Percentiles rank a stretch among this genome's conserved stretches.
Evolutionary conservation across 2,888 invertebrate genomes (phyloP).

Genomic region (Campoletis raptor): DNA sequence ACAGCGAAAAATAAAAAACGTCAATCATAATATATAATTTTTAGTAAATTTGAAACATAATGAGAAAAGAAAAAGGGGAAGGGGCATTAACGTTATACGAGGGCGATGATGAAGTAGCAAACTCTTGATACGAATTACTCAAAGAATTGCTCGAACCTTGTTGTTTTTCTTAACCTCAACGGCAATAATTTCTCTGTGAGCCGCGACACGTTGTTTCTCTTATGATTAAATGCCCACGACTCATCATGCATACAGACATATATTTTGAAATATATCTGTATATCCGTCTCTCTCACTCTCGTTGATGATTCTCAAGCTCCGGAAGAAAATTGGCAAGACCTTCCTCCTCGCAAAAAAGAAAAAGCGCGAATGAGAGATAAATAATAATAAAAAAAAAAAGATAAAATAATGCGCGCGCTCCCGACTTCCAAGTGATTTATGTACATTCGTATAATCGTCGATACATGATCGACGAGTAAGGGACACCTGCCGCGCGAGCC

Average conservation of each 20-base stretch:
- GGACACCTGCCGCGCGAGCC: constrained; percentile 50
- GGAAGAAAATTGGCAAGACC: constrained; percentile 66
- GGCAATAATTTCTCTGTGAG: not conserved
- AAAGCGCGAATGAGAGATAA: constrained; percentile 34
- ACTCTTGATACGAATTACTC: not conserved
- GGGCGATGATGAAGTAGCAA: not conserved
- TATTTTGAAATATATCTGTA: not conserved
- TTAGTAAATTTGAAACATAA: not conserved
- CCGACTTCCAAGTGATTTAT: constrained; percentile 62
- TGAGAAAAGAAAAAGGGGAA: not conserved
- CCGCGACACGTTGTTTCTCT: constrained; percentile 17
- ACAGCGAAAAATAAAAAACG: not conserved
- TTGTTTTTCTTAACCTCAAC: not conserved
- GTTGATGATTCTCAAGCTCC: constrained; percentile 56
- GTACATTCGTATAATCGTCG: constrained; percentile 67
- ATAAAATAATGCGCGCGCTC: constrained; percentile 24
- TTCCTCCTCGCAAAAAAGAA: constrained; percentile 17
- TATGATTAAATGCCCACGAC: constrained; percentile 34
- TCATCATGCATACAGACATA: constrained; percentile 6
- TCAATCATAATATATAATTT: not conserved
- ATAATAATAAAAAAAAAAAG: constrained; percentile 3
- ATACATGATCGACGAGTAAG: constrained; percentile 40
- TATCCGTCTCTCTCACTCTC: constrained; percentile 46
- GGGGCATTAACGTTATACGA: not conserved
- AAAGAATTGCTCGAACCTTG: constrained; percentile 16